phyloP scores from a whole-genome alignment of 2,797 vertebrate species.

The Hirundo rustica region DNA sequence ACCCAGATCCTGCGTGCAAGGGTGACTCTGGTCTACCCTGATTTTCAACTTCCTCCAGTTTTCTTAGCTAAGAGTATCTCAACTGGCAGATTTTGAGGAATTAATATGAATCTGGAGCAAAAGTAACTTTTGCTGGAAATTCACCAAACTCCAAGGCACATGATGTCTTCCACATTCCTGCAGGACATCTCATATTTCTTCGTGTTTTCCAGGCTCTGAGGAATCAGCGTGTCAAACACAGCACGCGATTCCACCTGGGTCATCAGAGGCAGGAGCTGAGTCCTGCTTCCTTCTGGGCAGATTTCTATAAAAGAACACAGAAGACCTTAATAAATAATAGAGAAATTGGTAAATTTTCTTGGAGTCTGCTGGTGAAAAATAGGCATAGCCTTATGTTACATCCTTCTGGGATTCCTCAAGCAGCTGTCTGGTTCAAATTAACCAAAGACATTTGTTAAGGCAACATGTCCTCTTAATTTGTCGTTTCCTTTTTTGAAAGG shows the following conservation, averaged over 20 bases:
- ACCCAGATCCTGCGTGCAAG: neutral
- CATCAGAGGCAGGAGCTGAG: neutral
- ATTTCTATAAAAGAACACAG: neutral
- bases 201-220: constrained; percentile 12
- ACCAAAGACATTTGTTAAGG: neutral
- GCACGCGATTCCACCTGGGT: fast-evolving
- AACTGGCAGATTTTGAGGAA: neutral
- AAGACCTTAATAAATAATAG: neutral
- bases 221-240: neutral
- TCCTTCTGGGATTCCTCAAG: neutral
- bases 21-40: neutral
- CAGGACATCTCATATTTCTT: constrained; percentile 12
- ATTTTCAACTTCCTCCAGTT: neutral
- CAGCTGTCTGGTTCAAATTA: neutral
- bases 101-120: neutral
- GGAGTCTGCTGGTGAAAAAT: neutral
- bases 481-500: neutral
- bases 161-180: neutral
- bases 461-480: neutral
- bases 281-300: neutral
- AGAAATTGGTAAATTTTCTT: neutral
- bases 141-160: neutral
- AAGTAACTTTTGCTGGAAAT: neutral
- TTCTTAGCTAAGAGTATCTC: neutral
- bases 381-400: neutral